Conservation (phyloP, 1,140 invertebrate genomes). For the Pygmarrhopalites habei region DNA sequence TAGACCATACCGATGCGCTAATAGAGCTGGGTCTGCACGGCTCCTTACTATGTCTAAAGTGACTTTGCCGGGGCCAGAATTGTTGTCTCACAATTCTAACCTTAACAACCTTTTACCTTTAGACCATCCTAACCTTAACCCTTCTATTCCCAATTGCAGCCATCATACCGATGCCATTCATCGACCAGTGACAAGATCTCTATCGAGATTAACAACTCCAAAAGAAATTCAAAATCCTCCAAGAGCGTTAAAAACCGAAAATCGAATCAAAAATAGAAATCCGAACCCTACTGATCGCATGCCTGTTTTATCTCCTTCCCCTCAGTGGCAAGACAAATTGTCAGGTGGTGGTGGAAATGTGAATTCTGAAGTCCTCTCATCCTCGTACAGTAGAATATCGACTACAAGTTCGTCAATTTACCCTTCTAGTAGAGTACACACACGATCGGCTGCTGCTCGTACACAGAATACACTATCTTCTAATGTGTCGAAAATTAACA, state of each 20-base stretch:
- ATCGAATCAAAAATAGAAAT: slow-evolving; percentile 20
- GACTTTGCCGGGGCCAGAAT: slow-evolving; percentile 22
- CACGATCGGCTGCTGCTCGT: slow-evolving; percentile 16
- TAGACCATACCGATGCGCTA: slow-evolving; percentile 35
- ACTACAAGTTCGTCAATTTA: slow-evolving; percentile 11
- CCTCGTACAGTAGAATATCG: slow-evolving; percentile 1
- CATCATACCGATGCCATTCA: slow-evolving; percentile 24
- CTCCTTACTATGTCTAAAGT: slow-evolving; percentile 34
- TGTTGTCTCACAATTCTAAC: slow-evolving; percentile 20
- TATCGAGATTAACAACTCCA: slow-evolving; percentile 29
- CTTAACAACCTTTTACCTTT: slow-evolving; percentile 21
- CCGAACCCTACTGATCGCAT: slow-evolving; percentile 13
- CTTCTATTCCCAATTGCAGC: slow-evolving; percentile 28
- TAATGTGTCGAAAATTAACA: slow-evolving; percentile 10
- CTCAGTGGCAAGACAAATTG: slow-evolving; percentile 3
- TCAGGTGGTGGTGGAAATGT: not conserved
- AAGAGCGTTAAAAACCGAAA: slow-evolving; percentile 28
- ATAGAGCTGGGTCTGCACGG: slow-evolving; percentile 35
- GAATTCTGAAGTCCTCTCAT: slow-evolving; percentile 12
- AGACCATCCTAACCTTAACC: slow-evolving; percentile 29
- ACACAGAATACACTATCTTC: slow-evolving; percentile 7
- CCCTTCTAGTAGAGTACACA: slow-evolving; percentile 15
- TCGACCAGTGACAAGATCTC: slow-evolving; percentile 35
- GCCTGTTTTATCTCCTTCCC: not conserved
- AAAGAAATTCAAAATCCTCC: slow-evolving; percentile 25